Percentiles rank a stretch among this genome's conserved stretches.
phyloP scores from a whole-genome alignment of 2,888 invertebrate genomes.

The Acanthosoma haemorrhoidale region DNA sequence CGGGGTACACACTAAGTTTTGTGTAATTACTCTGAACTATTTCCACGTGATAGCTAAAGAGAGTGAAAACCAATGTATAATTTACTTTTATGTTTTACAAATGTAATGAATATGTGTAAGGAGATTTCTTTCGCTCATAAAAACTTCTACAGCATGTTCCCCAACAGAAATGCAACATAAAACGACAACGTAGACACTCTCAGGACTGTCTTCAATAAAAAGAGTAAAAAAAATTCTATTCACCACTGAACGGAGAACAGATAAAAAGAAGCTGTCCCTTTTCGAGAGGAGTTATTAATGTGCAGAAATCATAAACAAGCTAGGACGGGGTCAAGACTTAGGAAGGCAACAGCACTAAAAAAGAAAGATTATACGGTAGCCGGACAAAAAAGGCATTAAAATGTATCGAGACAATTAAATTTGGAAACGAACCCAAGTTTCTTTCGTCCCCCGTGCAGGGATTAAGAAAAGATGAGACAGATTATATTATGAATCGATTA shows the following conservation, averaged over 20 bases:
- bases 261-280: constrained; percentile 12
- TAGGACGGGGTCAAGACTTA: too few species aligned
- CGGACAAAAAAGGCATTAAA: constrained; percentile 1
- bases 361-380: background rate
- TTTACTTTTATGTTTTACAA: too few species aligned
- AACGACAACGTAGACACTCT: constrained; percentile 2
- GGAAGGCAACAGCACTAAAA: too few species aligned
- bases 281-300: constrained; percentile 8
- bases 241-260: background rate
- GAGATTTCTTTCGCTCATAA: constrained; percentile 1
- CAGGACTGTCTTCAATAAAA: background rate
- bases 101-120: too few species aligned
- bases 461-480: background rate
- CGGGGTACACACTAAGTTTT: too few species aligned
- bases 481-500: background rate
- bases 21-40: too few species aligned
- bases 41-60: too few species aligned
- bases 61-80: too few species aligned
- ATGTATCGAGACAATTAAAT: constrained; percentile 12
- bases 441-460: background rate
- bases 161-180: background rate
- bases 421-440: background rate
- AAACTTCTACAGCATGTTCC: background rate
- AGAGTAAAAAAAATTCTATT: background rate
- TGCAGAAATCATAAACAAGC: constrained; percentile 9